A percentile compares a stretch with the other conserved stretches of the same genome.
Evolutionary conservation across 2,113 vertebrate species (phyloP).

Genomic region (Sebastes fasciatus): DNA sequence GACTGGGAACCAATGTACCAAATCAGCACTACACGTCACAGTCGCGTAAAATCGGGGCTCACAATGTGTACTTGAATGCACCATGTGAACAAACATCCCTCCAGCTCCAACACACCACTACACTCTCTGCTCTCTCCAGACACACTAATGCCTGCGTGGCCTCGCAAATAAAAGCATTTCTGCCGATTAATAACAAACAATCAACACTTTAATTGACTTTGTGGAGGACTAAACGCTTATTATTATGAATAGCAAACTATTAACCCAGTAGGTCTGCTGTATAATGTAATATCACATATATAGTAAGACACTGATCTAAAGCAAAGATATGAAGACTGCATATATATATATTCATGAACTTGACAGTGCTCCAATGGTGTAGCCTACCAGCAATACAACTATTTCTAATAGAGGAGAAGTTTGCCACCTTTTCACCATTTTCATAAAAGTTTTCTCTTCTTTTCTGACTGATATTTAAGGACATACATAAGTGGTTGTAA

Average conservation of each 20-base stretch:
- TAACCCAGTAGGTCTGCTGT: not conserved
- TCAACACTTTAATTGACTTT: not conserved
- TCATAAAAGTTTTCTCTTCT: not conserved
- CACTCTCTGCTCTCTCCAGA: conserved; percentile 7
- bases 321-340: not conserved
- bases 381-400: not conserved
- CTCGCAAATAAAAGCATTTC: conserved; percentile 5
- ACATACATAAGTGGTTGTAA: not conserved
- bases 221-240: too few relatives aligned
- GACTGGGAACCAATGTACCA: not conserved
- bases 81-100: conserved; percentile 67
- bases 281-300: not conserved
- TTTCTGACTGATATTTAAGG: not conserved
- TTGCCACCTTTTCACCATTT: not conserved
- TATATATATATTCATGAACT: not conserved
- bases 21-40: not conserved
- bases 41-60: conserved; percentile 9
- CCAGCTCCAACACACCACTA: conserved; percentile 21
- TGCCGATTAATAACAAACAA: not conserved
- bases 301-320: not conserved
- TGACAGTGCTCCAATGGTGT: not conserved
- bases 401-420: not conserved
- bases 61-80: conserved; percentile 48
- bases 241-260: not conserved
- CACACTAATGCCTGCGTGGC: conserved; percentile 70